Percentiles rank a stretch among this genome's conserved stretches.
Evolutionary conservation across 2,113 vertebrate genomes (phyloP).

Genomic region (Indri indri): DNA sequence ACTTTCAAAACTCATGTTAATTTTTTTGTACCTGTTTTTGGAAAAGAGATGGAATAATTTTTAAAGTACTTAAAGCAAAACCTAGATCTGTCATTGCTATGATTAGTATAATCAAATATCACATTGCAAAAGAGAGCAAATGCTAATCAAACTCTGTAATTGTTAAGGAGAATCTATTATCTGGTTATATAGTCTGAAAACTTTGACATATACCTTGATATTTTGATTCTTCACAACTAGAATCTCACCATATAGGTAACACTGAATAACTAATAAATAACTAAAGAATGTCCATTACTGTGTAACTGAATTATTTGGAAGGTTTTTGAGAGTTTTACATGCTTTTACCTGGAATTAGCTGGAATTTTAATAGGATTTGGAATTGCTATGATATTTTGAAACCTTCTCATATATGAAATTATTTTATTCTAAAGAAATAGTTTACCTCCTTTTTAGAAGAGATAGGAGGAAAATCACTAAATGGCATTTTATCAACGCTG

Average conservation of each 20-base stretch:
- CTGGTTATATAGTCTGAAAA: constrained; percentile 43
- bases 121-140: constrained; percentile 30
- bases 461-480: constrained; percentile 36
- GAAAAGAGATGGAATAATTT: constrained; percentile 40
- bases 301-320: constrained; percentile 39
- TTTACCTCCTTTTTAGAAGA: constrained; percentile 17
- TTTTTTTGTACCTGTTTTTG: background rate
- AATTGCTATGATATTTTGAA: constrained; percentile 34
- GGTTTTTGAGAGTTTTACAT: constrained; percentile 28
- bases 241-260: background rate
- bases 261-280: constrained; percentile 27
- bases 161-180: constrained; percentile 35
- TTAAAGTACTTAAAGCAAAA: constrained; percentile 31
- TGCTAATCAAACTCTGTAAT: constrained; percentile 15
- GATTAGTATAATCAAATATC: background rate
- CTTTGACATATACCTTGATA: constrained; percentile 34
- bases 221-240: constrained; percentile 37
- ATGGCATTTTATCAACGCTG: background rate
- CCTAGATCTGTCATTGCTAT: constrained; percentile 36
- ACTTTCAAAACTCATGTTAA: constrained; percentile 31
- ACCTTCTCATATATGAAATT: background rate
- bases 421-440: constrained; percentile 53
- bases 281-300: background rate
- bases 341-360: constrained; percentile 18
- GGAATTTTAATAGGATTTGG: constrained; percentile 34